A percentile compares a stretch with the other conserved stretches of the same genome.
Evolutionary conservation across 2,888 invertebrate genomes (phyloP).

Genomic region (Drosophila neotestacea): DNA sequence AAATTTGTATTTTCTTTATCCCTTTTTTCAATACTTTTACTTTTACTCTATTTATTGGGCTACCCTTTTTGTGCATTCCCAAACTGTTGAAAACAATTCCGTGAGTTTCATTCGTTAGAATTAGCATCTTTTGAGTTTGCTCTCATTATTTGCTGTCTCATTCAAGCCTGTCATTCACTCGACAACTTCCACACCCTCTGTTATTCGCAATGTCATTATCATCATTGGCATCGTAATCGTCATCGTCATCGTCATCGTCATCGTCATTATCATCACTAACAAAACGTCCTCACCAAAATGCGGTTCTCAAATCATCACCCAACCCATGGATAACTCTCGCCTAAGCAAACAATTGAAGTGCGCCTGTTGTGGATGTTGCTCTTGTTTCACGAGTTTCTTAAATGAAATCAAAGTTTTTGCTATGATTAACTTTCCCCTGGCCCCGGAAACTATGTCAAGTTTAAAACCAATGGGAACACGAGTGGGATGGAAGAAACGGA

Average conservation of each 20-base stretch:
- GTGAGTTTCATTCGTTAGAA: constrained; percentile 44
- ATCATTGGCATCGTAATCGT: neutral
- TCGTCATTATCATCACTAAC: constrained; percentile 2
- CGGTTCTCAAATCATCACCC: constrained; percentile 29
- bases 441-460: constrained; percentile 64
- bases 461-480: constrained; percentile 50
- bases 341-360: constrained; percentile 62
- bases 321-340: constrained; percentile 50
- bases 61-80: neutral
- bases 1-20: neutral
- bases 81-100: constrained; percentile 36
- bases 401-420: constrained; percentile 70
- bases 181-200: constrained; percentile 44
- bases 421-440: constrained; percentile 62
- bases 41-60: constrained; percentile 3
- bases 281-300: neutral
- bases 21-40: neutral
- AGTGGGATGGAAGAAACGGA: constrained; percentile 8
- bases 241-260: neutral
- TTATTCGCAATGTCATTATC: constrained; percentile 26
- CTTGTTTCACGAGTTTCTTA: constrained; percentile 57
- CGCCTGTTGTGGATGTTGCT: constrained; percentile 54
- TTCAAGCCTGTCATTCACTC: constrained; percentile 51
- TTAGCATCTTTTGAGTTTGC: constrained; percentile 52
- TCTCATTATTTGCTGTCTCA: constrained; percentile 54